Evolutionary conservation across 92 coral and sea anemone genomes (phyloP).

Genomic region (Actinernus sp.): DNA sequence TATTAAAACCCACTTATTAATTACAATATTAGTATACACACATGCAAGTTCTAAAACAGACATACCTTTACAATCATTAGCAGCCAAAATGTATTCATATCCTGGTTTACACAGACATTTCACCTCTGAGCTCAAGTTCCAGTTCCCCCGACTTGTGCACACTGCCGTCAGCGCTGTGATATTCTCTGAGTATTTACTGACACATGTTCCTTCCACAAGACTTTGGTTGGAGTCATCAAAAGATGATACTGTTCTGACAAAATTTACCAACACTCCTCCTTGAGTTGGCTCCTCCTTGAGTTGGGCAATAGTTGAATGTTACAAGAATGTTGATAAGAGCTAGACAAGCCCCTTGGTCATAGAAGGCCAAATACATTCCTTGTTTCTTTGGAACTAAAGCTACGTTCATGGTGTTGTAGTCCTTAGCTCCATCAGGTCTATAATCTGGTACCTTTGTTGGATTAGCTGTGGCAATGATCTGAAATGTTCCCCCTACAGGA

Average conservation of each 20-base stretch:
- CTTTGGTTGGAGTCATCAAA: slow-evolving; percentile 11
- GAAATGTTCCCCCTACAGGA: slow-evolving; percentile 21
- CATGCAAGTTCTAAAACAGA: no score
- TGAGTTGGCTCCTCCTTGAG: no score
- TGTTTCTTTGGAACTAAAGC: slow-evolving; percentile 21
- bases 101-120: slow-evolving; percentile 81
- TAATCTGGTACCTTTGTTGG: slow-evolving; percentile 8
- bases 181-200: slow-evolving; percentile 50
- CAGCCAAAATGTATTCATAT: slow-evolving; percentile 49
- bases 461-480: slow-evolving; percentile 7
- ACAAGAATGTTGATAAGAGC: slow-evolving; percentile 32
- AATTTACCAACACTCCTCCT: slow-evolving; percentile 46
- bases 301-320: slow-evolving; percentile 67
- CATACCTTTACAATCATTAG: no score
- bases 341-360: slow-evolving; percentile 76
- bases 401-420: slow-evolving; percentile 8
- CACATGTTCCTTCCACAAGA: slow-evolving; percentile 65
- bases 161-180: slow-evolving; percentile 27
- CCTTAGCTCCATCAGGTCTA: background rate
- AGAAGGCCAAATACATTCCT: slow-evolving; percentile 72
- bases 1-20: no score
- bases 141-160: slow-evolving; percentile 76
- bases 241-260: slow-evolving; percentile 73
- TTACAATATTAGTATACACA: no score
- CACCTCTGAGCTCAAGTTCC: slow-evolving; percentile 52